phyloP scores from a whole-genome alignment of 2,888 invertebrate species.

The Nemoura dubitans region DNA sequence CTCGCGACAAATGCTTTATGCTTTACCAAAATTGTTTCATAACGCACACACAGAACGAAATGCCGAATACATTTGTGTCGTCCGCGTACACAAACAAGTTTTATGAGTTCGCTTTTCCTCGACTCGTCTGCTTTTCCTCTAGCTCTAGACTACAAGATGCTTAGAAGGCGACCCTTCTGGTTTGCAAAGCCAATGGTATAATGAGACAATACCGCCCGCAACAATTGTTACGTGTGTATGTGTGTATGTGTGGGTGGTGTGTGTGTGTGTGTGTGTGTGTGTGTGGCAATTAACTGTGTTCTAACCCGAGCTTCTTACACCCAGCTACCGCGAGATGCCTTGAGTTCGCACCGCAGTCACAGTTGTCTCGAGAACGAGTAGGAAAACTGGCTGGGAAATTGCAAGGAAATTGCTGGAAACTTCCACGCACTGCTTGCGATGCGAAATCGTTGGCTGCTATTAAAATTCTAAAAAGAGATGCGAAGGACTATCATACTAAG shows the following conservation, averaged over 20 bases:
- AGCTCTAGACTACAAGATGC: neutral
- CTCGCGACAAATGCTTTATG: too few species aligned
- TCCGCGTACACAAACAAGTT: too few species aligned
- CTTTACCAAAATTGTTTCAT: too few species aligned
- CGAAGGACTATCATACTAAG: too few species aligned
- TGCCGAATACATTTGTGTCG: too few species aligned
- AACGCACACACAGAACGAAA: too few species aligned
- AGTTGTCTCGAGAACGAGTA: neutral
- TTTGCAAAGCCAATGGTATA: neutral
- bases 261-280: too few species aligned
- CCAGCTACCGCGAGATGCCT: neutral
- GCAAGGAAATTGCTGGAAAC: neutral
- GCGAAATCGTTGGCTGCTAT: too few species aligned
- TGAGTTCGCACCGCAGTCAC: neutral
- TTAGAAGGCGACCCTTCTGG: neutral
- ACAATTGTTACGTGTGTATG: neutral
- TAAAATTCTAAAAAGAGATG: too few species aligned
- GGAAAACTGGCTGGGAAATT: neutral
- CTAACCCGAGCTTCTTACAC: neutral
- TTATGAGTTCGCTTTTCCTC: too few species aligned
- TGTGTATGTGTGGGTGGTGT: too few species aligned
- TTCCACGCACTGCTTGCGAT: too few species aligned
- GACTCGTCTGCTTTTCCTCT: neutral
- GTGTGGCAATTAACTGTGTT: neutral
- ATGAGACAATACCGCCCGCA: neutral